Evolutionary conservation across 1,140 invertebrate genomes (phyloP).

Genomic region (Sycophila sp.): DNA sequence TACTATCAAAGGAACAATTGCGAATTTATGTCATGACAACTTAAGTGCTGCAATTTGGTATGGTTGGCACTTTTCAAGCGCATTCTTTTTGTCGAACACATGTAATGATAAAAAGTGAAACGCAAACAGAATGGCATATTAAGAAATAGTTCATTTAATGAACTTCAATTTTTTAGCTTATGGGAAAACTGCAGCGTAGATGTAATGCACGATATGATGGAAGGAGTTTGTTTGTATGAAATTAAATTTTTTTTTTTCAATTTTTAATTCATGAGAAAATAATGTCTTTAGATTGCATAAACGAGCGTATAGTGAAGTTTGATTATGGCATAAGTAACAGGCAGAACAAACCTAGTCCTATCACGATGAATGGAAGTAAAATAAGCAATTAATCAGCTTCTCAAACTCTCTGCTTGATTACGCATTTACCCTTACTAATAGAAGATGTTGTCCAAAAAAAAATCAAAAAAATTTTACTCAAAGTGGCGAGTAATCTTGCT

Average conservation of each 20-base stretch:
- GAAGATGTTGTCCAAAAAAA: not conserved
- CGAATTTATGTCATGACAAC: not conserved
- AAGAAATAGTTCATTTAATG: not conserved
- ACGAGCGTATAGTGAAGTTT: not conserved
- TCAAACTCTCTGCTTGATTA: not conserved
- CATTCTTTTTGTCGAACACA: not conserved
- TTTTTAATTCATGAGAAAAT: not conserved
- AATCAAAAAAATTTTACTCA: no score
- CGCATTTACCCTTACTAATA: not conserved
- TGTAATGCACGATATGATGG: not conserved
- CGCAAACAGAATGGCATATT: not conserved
- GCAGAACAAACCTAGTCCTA: not conserved
- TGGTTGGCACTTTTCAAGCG: not conserved
- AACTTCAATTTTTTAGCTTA: not conserved
- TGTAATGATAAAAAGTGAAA: not conserved
- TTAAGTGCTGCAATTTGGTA: not conserved
- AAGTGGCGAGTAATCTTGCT: no score
- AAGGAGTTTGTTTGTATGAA: not conserved
- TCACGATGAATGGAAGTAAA: not conserved
- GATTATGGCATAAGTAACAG: not conserved
- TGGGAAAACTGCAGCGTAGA: not conserved
- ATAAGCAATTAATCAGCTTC: not conserved
- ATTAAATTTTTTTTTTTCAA: not conserved
- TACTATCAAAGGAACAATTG: not conserved
- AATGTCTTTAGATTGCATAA: not conserved